Evolutionary conservation across 2,797 vertebrate species (phyloP).

Genomic region (Danio jaintianensis): DNA sequence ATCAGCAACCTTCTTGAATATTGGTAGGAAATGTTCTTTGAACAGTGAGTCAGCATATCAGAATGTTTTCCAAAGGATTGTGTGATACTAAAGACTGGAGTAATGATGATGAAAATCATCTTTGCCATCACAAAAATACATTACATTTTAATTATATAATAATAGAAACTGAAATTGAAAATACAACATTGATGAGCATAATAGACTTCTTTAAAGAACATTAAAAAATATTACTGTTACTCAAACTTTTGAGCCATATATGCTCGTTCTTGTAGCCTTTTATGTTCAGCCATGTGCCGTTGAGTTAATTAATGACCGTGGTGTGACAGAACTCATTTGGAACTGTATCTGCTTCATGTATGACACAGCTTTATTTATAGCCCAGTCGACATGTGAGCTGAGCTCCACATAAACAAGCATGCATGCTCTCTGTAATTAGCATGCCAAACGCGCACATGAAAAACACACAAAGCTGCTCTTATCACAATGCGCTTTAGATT

Average conservation of each 20-base stretch:
- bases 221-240: background rate
- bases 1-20: too few relatives aligned
- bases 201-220: background rate
- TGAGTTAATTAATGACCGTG: slow-evolving; percentile 40
- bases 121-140: too few relatives aligned
- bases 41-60: too few relatives aligned
- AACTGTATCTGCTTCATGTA: slow-evolving; percentile 37
- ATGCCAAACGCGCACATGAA: background rate
- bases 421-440: slow-evolving; percentile 25
- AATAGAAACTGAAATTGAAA: background rate
- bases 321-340: slow-evolving; percentile 35
- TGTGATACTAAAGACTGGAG: too few relatives aligned
- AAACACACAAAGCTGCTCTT: slow-evolving; percentile 2
- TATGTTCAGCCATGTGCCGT: background rate
- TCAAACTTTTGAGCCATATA: too few relatives aligned
- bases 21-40: too few relatives aligned
- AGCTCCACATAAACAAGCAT: slow-evolving; percentile 46
- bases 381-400: slow-evolving; percentile 36
- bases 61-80: too few relatives aligned
- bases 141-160: too few relatives aligned
- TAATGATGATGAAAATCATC: too few relatives aligned
- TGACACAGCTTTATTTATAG: slow-evolving; percentile 56
- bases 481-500: slow-evolving; percentile 3
- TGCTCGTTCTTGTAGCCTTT: too few relatives aligned
- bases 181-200: background rate